Evolutionary conservation across 2,888 invertebrate species (phyloP).

Genomic region (Leptogaster cylindrica): DNA sequence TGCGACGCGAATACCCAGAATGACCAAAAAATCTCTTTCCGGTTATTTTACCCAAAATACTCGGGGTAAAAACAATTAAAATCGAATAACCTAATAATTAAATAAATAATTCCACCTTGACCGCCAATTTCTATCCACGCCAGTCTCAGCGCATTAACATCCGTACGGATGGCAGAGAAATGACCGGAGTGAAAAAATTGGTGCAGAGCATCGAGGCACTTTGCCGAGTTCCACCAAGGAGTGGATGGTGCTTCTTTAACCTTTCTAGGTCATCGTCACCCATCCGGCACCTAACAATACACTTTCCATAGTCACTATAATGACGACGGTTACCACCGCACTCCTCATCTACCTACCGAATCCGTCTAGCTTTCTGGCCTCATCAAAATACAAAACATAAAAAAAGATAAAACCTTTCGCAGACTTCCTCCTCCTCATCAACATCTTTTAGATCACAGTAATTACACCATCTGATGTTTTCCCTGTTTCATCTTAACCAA

Average conservation of each 20-base stretch:
- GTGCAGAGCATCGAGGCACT: too few relatives aligned
- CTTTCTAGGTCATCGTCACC: background rate
- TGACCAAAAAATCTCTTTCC: background rate
- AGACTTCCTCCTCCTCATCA: background rate
- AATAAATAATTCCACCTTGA: constrained; percentile 15
- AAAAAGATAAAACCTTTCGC: background rate
- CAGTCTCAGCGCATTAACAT: too few relatives aligned
- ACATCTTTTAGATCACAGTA: background rate
- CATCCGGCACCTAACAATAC: background rate
- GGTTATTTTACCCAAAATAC: background rate
- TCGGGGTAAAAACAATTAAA: constrained; percentile 4
- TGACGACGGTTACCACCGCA: too few relatives aligned
- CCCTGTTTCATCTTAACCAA: background rate
- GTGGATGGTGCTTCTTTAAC: background rate
- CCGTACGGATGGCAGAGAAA: background rate
- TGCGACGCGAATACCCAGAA: background rate
- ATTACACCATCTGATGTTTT: background rate
- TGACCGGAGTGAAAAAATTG: background rate
- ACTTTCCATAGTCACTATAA: background rate
- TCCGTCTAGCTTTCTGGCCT: background rate
- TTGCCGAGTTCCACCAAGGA: too few relatives aligned
- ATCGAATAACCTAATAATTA: constrained; percentile 13
- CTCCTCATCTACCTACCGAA: background rate
- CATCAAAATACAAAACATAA: background rate
- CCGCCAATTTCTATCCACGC: background rate